phyloP scores from a whole-genome alignment of 2,888 invertebrate genomes.

The Xestia c-nigrum region DNA sequence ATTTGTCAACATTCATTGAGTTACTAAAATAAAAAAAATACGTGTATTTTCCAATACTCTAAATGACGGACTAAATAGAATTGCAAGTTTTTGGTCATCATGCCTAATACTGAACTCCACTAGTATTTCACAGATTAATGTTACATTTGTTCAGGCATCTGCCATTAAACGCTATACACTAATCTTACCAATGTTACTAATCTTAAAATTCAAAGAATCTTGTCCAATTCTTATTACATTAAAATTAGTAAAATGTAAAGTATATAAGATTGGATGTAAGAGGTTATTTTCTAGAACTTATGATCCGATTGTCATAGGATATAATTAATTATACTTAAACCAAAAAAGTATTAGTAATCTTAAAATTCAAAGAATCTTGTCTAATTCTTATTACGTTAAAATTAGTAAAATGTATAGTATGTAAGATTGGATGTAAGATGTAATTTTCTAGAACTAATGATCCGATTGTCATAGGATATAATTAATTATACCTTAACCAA shows the following conservation, averaged over 20 bases:
- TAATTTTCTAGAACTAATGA: background rate
- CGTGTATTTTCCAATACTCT: too few species aligned
- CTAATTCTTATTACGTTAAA: too few species aligned
- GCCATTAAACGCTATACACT: background rate
- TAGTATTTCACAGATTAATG: background rate
- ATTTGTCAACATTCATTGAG: too few species aligned
- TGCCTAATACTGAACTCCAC: too few species aligned
- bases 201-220: background rate
- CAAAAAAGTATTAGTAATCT: too few species aligned
- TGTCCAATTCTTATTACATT: too few species aligned
- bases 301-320: background rate
- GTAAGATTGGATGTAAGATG: background rate
- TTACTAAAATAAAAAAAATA: too few species aligned
- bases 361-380: too few species aligned
- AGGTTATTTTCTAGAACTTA: background rate
- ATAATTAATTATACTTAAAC: background rate
- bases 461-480: background rate
- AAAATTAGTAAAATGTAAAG: background rate
- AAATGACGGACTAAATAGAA: too few species aligned
- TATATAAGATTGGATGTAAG: background rate
- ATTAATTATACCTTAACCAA: background rate
- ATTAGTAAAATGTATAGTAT: background rate
- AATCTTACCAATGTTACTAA: background rate
- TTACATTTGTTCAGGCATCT: background rate
- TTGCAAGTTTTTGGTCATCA: too few species aligned